A percentile compares a stretch with the other conserved stretches of the same genome.
These are phyloP conservation scores for Tamandua tetradactyla DNA, from an alignment of 2,797 vertebrate genomes.

Conservation along the genomic window DNA sequence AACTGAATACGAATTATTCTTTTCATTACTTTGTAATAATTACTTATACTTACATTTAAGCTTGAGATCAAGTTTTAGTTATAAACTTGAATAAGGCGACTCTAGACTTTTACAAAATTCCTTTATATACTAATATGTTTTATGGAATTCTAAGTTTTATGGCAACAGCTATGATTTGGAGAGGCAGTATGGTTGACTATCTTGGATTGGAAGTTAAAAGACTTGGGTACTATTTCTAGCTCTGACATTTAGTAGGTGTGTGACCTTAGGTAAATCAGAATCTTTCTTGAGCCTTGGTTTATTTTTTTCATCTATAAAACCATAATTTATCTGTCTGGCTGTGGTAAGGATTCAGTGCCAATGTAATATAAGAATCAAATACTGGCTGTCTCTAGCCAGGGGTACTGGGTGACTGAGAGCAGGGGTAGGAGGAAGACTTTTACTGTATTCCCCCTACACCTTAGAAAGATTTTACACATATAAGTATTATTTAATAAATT, in stretches of 20 bases:
- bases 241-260: not conserved
- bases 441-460: conserved; percentile 19
- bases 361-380: conserved; percentile 14
- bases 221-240: not conserved
- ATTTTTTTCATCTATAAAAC: not conserved
- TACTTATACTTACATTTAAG: conserved; percentile 29
- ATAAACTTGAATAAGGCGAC: conserved; percentile 10
- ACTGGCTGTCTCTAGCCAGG: not conserved
- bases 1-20: conserved; percentile 15
- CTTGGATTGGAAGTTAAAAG: conserved; percentile 1
- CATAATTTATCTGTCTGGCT: not conserved
- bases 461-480: not conserved
- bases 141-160: conserved; percentile 52
- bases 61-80: conserved; percentile 22
- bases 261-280: conserved; percentile 39
- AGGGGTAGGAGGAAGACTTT: not conserved
- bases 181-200: not conserved
- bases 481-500: conserved; percentile 10
- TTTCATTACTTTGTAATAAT: conserved; percentile 37
- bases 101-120: conserved; percentile 31
- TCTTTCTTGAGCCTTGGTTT: not conserved
- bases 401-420: not conserved
- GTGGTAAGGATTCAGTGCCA: conserved; percentile 25
- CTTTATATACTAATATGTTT: not conserved
- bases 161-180: conserved; percentile 1